Evolutionary conservation across 2,113 vertebrate genomes (phyloP).

Genomic region (Hylia prasina): DNA sequence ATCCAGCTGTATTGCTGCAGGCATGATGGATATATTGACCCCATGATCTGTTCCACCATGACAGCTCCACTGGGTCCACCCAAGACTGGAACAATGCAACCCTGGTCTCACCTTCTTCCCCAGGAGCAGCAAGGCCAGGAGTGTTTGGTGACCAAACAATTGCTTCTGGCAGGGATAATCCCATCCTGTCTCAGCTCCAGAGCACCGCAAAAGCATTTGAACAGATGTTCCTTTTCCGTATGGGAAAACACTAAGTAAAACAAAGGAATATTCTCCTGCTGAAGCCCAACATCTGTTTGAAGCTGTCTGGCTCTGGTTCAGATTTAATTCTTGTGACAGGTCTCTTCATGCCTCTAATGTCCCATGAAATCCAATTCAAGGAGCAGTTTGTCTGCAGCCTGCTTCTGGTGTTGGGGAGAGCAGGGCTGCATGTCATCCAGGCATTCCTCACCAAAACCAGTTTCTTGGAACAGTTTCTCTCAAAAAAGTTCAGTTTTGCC

Average conservation of each 20-base stretch:
- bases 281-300: slow-evolving; percentile 64
- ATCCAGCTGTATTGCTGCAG: rapidly evolving
- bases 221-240: slow-evolving; percentile 59
- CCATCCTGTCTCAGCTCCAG: neutral
- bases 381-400: slow-evolving; percentile 1
- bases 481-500: neutral
- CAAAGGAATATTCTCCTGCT: slow-evolving; percentile 68
- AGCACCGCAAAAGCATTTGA: neutral
- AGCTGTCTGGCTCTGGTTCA: slow-evolving; percentile 54
- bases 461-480: neutral
- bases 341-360: slow-evolving; percentile 60
- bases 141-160: neutral
- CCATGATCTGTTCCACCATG: rapidly evolving
- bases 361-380: slow-evolving; percentile 65
- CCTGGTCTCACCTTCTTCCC: neutral
- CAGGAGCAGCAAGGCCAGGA: neutral
- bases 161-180: neutral
- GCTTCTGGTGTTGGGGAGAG: neutral
- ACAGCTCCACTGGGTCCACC: rapidly evolving
- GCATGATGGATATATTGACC: rapidly evolving
- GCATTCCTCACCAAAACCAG: neutral
- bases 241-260: slow-evolving; percentile 55
- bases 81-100: neutral
- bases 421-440: neutral
- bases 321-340: slow-evolving; percentile 61